Percentiles rank a stretch among this genome's conserved stretches.
Conservation (phyloP, 2,797 vertebrate genomes). For the Rhincodon typus region DNA sequence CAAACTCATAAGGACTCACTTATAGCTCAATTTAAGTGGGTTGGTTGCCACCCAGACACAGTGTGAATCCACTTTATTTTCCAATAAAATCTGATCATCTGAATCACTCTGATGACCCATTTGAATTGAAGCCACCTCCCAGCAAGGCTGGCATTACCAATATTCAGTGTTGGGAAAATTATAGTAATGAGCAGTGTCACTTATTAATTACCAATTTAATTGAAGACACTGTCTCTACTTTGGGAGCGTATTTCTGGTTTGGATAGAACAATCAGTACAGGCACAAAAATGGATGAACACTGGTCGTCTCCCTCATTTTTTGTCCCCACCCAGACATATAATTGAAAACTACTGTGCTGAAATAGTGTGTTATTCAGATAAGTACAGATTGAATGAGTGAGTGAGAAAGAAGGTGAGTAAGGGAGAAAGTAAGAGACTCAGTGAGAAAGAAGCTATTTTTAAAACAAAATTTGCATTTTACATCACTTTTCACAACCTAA, state of each 20-base stretch:
- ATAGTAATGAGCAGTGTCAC: background rate
- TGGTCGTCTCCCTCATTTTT: background rate
- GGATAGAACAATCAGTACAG: background rate
- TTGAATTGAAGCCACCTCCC: background rate
- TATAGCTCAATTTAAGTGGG: background rate
- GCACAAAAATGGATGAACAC: background rate
- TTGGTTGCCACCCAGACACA: background rate
- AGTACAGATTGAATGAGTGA: background rate
- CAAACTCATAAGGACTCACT: too few relatives aligned
- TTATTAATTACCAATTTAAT: background rate
- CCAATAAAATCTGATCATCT: background rate
- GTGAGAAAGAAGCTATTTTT: background rate
- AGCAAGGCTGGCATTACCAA: background rate
- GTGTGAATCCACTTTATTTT: background rate
- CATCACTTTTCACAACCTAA: background rate
- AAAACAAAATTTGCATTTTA: background rate
- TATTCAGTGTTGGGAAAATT: background rate
- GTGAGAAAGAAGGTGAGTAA: background rate
- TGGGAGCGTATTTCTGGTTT: background rate
- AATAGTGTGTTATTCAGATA: background rate
- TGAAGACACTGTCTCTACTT: background rate
- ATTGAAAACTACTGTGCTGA: background rate
- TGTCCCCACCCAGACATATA: background rate
- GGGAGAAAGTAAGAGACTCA: background rate
- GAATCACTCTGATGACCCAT: background rate